Evolutionary conservation across 1,140 invertebrate genomes (phyloP).

Genomic region (Zelostemma sp.): DNA sequence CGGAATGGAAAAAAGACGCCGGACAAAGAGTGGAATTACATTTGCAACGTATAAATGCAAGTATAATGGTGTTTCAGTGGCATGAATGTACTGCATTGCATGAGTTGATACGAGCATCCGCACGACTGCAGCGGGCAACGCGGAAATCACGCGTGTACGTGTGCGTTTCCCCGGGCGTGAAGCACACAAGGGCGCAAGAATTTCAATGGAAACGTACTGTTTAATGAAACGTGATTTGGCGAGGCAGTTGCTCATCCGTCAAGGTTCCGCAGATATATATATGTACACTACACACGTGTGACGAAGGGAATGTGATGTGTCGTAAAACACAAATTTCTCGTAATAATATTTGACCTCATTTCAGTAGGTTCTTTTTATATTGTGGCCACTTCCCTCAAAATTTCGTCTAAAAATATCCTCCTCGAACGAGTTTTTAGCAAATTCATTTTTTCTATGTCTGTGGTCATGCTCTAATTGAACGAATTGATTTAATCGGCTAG

Average conservation of each 20-base stretch:
- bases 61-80: neutral
- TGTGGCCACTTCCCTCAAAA: neutral
- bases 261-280: constrained; percentile 14
- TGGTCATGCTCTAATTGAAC: too few species aligned
- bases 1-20: constrained; percentile 1
- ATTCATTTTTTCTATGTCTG: neutral
- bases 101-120: neutral
- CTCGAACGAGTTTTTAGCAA: constrained; percentile 4
- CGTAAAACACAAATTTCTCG: constrained; percentile 29
- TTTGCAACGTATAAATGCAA: constrained; percentile 9
- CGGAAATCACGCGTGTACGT: constrained; percentile 10
- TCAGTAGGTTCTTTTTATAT: constrained; percentile 29
- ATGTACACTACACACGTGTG: constrained; percentile 23
- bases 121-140: constrained; percentile 11
- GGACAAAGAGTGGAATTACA: constrained; percentile 5
- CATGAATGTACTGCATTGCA: constrained; percentile 2
- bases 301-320: constrained; percentile 22
- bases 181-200: constrained; percentile 2
- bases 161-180: constrained; percentile 12
- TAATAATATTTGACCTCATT: constrained; percentile 35
- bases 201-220: constrained; percentile 7
- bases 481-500: too few species aligned
- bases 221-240: constrained; percentile 39
- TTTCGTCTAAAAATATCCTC: too few species aligned
- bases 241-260: constrained; percentile 22